Percentiles rank a stretch among this genome's conserved stretches.
Conservation (phyloP, 2,888 invertebrate species). For the Agrochola lychnidis region DNA sequence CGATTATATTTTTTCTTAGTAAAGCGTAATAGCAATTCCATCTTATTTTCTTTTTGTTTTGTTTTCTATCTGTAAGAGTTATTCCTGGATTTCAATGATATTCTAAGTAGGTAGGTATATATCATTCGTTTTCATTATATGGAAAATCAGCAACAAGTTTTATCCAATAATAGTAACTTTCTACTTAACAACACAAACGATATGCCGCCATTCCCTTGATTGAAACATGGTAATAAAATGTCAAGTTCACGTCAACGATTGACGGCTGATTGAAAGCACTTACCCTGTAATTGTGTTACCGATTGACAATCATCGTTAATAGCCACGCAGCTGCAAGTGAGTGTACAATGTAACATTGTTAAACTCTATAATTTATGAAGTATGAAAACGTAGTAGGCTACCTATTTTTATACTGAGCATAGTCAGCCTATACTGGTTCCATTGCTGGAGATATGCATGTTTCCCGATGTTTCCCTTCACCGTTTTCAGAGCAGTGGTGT, state of each 20-base stretch:
- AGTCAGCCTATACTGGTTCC: too few species aligned
- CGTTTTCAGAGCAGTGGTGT: too few species aligned
- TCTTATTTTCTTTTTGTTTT: background rate
- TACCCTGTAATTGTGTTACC: conserved; percentile 24
- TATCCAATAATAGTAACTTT: background rate
- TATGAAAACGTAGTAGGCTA: background rate
- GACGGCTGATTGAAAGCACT: conserved; percentile 33
- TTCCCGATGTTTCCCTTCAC: too few species aligned
- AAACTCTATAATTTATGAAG: background rate
- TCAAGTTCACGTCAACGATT: conserved; percentile 3
- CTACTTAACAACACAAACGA: background rate
- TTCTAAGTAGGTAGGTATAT: background rate
- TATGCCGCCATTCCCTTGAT: background rate
- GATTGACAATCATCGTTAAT: conserved; percentile 18
- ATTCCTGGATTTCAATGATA: background rate
- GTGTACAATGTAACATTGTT: background rate
- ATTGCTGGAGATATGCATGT: too few species aligned
- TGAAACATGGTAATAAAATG: conserved; percentile 22
- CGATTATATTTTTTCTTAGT: conserved; percentile 1
- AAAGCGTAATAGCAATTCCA: background rate
- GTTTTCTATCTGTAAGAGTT: background rate
- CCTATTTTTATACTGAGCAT: background rate
- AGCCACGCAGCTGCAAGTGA: conserved; percentile 17
- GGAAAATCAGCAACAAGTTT: background rate
- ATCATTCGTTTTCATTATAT: background rate